Evolutionary conservation across 2,888 invertebrate genomes (phyloP).

Genomic region (Drosophila multiciliata): DNA sequence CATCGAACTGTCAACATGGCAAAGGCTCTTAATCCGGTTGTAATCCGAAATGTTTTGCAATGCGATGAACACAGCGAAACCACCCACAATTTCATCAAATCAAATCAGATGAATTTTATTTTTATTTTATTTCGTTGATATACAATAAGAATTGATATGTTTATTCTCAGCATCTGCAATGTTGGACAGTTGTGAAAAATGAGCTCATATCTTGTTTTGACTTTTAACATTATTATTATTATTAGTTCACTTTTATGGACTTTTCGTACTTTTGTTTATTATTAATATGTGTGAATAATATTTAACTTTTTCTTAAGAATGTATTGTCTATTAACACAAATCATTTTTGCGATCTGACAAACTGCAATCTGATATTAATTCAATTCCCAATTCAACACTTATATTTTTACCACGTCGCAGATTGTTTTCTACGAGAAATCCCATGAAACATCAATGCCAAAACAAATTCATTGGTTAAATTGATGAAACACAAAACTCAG

Average conservation of each 20-base stretch:
- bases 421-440: not conserved
- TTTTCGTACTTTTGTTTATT: no score
- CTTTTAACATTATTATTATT: not conserved
- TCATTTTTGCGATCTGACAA: not conserved
- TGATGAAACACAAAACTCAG: slow-evolving; percentile 64
- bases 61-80: not conserved
- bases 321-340: slow-evolving; percentile 3
- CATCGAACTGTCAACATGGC: not conserved
- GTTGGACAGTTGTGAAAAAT: not conserved
- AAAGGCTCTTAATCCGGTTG: not conserved
- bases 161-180: not conserved
- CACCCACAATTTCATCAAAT: not conserved
- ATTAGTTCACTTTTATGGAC: not conserved
- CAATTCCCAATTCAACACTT: slow-evolving; percentile 39
- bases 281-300: not conserved
- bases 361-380: slow-evolving; percentile 1
- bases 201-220: not conserved
- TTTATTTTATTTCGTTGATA: not conserved
- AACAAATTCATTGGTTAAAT: slow-evolving; percentile 19
- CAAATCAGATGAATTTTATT: not conserved
- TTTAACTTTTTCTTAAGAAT: not conserved
- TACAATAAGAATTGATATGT: not conserved
- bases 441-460: slow-evolving; percentile 4
- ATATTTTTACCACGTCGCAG: not conserved
- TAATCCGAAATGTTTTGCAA: not conserved